These are phyloP conservation scores for Dysmachus trigonus DNA, from an alignment of 2,888 invertebrate genomes.

Conservation along the genomic window DNA sequence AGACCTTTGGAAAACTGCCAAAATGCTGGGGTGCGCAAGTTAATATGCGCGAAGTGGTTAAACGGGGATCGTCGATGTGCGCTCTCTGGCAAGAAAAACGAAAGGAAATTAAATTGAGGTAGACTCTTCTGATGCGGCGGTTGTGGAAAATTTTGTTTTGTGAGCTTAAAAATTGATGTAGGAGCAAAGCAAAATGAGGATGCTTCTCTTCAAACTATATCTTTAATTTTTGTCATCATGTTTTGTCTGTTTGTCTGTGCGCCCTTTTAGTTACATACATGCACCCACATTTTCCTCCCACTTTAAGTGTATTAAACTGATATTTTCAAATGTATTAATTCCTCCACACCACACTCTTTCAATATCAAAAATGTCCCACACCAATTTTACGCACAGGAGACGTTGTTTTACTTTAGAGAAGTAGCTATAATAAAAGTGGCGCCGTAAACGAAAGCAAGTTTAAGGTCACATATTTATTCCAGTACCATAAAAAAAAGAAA, in stretches of 20 bases:
- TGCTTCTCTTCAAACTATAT: background rate
- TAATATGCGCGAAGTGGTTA: conserved; percentile 52
- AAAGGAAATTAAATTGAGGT: background rate
- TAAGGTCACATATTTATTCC: background rate
- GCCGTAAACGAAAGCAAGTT: background rate
- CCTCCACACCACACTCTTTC: background rate
- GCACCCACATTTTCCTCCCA: background rate
- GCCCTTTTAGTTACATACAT: background rate
- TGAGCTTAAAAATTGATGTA: background rate
- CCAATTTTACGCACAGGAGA: background rate
- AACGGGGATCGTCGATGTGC: background rate
- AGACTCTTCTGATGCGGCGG: background rate
- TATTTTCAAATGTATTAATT: background rate
- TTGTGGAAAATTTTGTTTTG: conserved; percentile 37
- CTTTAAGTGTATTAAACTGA: background rate
- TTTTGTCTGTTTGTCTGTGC: background rate
- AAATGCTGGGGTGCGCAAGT: conserved; percentile 65
- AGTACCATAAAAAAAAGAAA: background rate
- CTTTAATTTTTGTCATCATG: background rate
- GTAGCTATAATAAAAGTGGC: background rate
- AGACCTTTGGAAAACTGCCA: conserved; percentile 84
- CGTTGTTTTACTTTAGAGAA: background rate
- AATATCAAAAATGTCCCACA: background rate
- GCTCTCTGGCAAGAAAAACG: background rate
- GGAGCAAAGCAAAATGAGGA: background rate